phyloP scores from a whole-genome alignment of 2,113 vertebrate genomes.

The Echinops telfairi region DNA sequence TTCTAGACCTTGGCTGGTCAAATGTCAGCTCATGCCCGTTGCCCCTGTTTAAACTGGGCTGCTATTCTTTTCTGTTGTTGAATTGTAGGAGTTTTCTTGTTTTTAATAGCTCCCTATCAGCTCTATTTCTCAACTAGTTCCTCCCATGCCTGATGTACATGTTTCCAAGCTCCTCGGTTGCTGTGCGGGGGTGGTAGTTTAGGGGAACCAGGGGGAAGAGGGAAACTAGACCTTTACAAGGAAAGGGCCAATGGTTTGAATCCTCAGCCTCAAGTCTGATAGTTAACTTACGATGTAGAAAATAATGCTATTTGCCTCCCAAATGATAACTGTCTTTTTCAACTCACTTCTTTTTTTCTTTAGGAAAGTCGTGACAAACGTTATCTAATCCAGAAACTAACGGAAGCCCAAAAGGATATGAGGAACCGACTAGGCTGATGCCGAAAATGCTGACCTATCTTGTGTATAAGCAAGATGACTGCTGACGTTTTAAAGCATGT shows the following conservation, averaged over 20 bases:
- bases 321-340: neutral
- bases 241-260: neutral
- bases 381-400: constrained; percentile 93
- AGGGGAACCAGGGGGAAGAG: neutral
- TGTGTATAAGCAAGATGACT: neutral
- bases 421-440: constrained; percentile 30
- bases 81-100: neutral
- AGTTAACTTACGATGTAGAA: neutral
- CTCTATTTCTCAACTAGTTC: neutral
- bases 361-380: constrained; percentile 94
- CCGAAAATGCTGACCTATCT: fast-evolving
- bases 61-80: neutral
- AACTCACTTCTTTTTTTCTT: neutral
- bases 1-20: neutral
- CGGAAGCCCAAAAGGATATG: constrained; percentile 88
- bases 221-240: neutral
- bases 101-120: neutral
- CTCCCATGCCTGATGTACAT: neutral
- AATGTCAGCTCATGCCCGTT: neutral
- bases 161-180: neutral
- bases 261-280: neutral
- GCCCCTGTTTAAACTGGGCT: neutral
- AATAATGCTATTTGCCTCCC: neutral
- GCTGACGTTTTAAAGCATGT: neutral
- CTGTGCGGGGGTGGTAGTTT: neutral